A percentile compares a stretch with the other conserved stretches of the same genome.
Conservation (phyloP, 2,888 invertebrate genomes). For the Spisula subtruncata region DNA sequence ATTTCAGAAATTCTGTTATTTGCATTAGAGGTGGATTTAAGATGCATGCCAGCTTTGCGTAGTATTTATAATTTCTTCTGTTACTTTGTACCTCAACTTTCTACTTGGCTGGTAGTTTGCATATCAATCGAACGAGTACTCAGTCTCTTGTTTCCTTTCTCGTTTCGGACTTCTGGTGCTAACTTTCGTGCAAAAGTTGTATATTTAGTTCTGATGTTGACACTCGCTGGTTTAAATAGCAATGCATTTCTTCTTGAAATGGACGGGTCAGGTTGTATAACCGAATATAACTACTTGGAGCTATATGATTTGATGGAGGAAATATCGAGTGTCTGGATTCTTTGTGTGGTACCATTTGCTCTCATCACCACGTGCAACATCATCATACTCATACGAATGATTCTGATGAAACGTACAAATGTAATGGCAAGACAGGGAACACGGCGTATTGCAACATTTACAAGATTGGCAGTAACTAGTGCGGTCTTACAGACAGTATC, state of each 20-base stretch:
- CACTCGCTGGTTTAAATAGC: neutral
- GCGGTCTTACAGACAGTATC: neutral
- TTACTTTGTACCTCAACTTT: neutral
- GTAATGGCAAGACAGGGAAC: neutral
- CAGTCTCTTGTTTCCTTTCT: neutral
- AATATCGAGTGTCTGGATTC: neutral
- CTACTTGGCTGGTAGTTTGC: neutral
- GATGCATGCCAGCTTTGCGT: neutral
- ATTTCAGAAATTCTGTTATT: too few relatives aligned
- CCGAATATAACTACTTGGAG: neutral
- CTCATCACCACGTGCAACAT: neutral
- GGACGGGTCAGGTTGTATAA: neutral
- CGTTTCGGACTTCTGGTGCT: neutral
- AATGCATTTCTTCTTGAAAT: neutral
- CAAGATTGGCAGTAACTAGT: neutral
- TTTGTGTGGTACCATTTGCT: neutral
- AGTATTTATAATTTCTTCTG: neutral
- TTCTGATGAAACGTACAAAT: neutral
- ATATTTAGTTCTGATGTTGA: neutral
- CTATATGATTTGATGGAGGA: neutral
- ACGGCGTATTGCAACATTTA: neutral
- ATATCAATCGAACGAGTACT: neutral
- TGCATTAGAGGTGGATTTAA: neutral
- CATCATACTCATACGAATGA: neutral
- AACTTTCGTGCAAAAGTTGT: neutral